Evolutionary conservation across 2,888 invertebrate genomes (phyloP), one percentile per base, ranked within the genome.

Genomic region (Choreutis nemorana): DNA sequence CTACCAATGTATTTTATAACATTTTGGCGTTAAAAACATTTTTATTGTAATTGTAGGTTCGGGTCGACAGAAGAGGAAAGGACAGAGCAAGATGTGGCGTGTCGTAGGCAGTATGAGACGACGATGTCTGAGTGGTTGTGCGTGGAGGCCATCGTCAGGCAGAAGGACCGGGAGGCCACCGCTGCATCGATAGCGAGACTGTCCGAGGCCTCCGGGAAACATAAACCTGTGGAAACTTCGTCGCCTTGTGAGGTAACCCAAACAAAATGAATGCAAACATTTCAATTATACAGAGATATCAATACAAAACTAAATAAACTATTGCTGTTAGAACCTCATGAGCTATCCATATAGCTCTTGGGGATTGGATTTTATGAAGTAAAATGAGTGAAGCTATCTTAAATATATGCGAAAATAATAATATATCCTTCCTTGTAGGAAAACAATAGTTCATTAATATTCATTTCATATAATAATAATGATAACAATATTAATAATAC

Each of bases 111-210:
- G 34, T 95, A 94, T 48, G 94, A 96, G 63, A 89, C 89, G 4
- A 91, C 90, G 1, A 93, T 96, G 91, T 93, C 94, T 0, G 95
- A 96, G 60, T 97, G 97, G 97, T 63, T 94, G 34, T 94, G 94
- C 0, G 93, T 96, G 1, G 97, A 97, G 55, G 94, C 94, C 1
- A 94, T 96, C 37, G 93, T 96, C 0, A 71, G 86, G 27, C 91
- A 92, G 53, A 67, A 86, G 4, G 93, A 94, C 47, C 86, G 87
- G 36, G 92, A 92, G 56, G 87, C 86, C 23, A 90, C 91, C 35
- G 93, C 92, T 0, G 87, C 88, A 6, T 93, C 92, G 22, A 86
- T 93, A 28, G 93, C 93, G 4, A 87, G 93, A 50, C 75, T 93
- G n/a, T 90, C 87, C 10, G 91, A 90, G 50, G 87, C 87, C 34